These are phyloP conservation scores for Caenorhabditis parvicauda DNA, from an alignment of 2,888 invertebrate genomes.

Conservation along the genomic window DNA sequence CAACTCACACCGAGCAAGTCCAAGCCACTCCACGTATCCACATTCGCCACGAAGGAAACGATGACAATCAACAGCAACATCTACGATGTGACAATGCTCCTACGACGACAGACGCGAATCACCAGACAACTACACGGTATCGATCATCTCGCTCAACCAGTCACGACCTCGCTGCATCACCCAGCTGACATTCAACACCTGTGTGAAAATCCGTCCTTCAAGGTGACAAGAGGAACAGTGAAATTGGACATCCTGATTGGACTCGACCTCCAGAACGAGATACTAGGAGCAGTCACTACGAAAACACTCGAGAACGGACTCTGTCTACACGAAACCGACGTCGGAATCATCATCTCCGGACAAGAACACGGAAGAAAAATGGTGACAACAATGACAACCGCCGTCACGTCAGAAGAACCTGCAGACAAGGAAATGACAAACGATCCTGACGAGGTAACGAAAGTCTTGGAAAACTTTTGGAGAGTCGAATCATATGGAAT, in stretches of 20 bases:
- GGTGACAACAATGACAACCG: background rate
- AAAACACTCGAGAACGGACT: conserved; percentile 4
- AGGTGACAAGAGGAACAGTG: background rate
- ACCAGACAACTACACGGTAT: background rate
- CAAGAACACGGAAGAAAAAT: background rate
- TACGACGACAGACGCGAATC: conserved; percentile 1
- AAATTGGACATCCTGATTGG: conserved; percentile 5
- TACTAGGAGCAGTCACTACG: conserved; percentile 2
- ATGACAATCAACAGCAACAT: background rate
- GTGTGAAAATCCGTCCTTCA: background rate
- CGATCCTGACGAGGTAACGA: background rate
- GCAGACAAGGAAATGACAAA: background rate
- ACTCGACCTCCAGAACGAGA: conserved; percentile 3
- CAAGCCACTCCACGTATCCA: background rate
- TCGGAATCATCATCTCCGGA: conserved; percentile 10
- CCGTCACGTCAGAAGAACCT: background rate
- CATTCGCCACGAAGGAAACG: background rate
- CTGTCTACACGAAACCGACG: background rate
- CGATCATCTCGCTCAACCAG: background rate
- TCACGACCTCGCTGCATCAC: background rate
- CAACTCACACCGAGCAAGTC: background rate
- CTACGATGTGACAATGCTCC: background rate
- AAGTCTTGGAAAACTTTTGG: conserved; percentile 7
- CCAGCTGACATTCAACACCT: background rate
- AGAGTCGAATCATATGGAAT: conserved; percentile 6